Evolutionary conservation across 2,888 invertebrate species (phyloP).

Genomic region (Smittia sp.): DNA sequence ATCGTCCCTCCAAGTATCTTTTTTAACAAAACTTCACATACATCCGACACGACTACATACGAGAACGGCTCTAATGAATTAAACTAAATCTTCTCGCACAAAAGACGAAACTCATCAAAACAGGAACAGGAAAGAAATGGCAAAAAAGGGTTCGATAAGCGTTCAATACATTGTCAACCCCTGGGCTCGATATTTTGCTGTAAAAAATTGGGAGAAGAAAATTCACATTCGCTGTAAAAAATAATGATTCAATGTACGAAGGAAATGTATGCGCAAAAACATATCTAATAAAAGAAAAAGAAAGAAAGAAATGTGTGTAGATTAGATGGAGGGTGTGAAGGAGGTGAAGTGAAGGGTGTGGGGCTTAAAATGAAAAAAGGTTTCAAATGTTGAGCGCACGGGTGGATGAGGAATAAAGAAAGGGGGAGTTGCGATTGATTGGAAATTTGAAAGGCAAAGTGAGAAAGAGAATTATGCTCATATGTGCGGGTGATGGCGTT

Average conservation of each 20-base stretch:
- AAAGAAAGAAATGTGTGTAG: constrained; percentile 17
- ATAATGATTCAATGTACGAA: constrained; percentile 17
- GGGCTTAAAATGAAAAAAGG: neutral
- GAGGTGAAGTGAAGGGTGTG: neutral
- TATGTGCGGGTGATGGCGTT: neutral
- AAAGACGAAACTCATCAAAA: neutral
- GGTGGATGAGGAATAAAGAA: neutral
- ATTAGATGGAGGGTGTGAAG: neutral
- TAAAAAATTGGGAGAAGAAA: neutral
- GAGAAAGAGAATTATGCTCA: constrained; percentile 5
- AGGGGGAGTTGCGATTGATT: constrained; percentile 1
- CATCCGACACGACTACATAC: neutral
- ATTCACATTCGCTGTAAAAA: neutral
- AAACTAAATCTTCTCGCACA: constrained; percentile 1
- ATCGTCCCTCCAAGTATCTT: too few species aligned
- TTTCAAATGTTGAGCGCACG: neutral
- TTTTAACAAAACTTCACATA: too few species aligned
- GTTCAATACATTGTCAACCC: constrained; percentile 7
- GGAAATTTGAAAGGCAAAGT: constrained; percentile 12
- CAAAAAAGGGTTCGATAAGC: constrained; percentile 9
- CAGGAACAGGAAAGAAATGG: neutral
- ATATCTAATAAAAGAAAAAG: neutral
- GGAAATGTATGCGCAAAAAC: constrained; percentile 20
- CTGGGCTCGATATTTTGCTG: neutral
- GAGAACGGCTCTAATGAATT: neutral